These are phyloP conservation scores for Pedicia rivosa DNA, from an alignment of 2,888 invertebrate species.

Conservation along the genomic window DNA sequence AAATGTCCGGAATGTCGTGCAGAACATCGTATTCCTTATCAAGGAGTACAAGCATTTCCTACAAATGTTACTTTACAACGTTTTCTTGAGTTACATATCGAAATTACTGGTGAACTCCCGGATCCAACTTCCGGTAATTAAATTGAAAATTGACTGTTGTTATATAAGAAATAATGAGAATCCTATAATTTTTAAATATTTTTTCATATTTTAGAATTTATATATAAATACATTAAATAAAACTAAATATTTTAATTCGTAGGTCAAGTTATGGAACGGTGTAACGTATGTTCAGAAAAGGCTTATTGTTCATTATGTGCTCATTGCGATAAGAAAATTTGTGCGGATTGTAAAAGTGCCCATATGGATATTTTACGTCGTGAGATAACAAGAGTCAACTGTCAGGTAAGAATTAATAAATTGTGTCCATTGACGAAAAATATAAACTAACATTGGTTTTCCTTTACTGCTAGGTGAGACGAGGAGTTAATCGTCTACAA, in stretches of 20 bases:
- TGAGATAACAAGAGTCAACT: slow-evolving; percentile 78
- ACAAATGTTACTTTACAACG: slow-evolving; percentile 91
- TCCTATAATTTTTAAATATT: not conserved
- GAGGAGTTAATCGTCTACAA: slow-evolving; percentile 77
- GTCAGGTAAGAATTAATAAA: slow-evolving; percentile 42
- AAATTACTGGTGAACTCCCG: slow-evolving; percentile 80
- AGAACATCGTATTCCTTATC: slow-evolving; percentile 90
- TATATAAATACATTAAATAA: not conserved
- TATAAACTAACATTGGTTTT: slow-evolving; percentile 21
- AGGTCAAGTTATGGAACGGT: slow-evolving; percentile 81
- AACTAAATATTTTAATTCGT: slow-evolving; percentile 1
- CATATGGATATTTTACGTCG: slow-evolving; percentile 91
- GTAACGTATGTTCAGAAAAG: slow-evolving; percentile 86
- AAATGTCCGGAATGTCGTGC: slow-evolving; percentile 98
- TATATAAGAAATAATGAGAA: too few species aligned
- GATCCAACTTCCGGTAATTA: slow-evolving; percentile 70
- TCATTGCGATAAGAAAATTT: slow-evolving; percentile 95
- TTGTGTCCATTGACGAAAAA: slow-evolving; percentile 10
- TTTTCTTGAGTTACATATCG: slow-evolving; percentile 86
- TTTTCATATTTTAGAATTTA: not conserved
- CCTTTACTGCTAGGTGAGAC: slow-evolving; percentile 46
- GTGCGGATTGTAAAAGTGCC: slow-evolving; percentile 89
- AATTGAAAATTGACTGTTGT: too few species aligned
- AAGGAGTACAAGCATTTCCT: slow-evolving; percentile 86
- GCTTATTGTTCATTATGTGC: slow-evolving; percentile 76